Evolutionary conservation across 37 sponge, comb jelly and placozoan genomes (phyloP).

Genomic region (Hexactinellida sp.): DNA sequence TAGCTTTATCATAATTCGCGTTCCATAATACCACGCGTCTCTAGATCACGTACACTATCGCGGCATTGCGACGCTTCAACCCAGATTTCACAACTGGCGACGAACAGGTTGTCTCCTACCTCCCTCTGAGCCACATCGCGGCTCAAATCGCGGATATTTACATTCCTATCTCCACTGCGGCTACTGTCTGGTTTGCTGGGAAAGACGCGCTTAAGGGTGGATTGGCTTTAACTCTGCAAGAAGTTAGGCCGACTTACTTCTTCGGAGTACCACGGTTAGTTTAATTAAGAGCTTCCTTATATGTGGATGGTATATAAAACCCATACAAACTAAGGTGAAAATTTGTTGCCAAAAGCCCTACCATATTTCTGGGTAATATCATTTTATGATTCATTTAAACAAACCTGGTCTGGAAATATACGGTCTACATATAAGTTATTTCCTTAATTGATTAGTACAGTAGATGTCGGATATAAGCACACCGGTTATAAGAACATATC

Average conservation of each 20-base stretch:
- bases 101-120: slow-evolving; percentile 64
- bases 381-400: background rate
- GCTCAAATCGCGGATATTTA: slow-evolving; percentile 67
- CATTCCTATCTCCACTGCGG: slow-evolving; percentile 24
- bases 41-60: background rate
- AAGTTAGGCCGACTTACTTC: slow-evolving; percentile 77
- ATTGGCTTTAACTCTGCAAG: slow-evolving; percentile 47
- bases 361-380: background rate
- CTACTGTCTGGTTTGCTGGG: slow-evolving; percentile 71
- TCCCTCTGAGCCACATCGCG: slow-evolving; percentile 69
- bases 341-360: background rate
- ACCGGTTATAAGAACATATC: too few species aligned
- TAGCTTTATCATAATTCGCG: background rate
- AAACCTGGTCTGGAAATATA: too few species aligned
- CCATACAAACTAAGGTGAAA: background rate
- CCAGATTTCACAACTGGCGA: slow-evolving; percentile 20
- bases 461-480: too few species aligned
- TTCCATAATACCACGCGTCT: background rate
- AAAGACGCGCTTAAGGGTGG: slow-evolving; percentile 80
- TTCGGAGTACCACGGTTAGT: slow-evolving; percentile 72
- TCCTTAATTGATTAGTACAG: too few species aligned
- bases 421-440: too few species aligned
- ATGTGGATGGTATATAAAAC: background rate
- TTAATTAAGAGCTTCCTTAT: background rate
- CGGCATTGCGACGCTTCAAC: background rate